Base-by-base conservation (phyloP, 2,113 vertebrate genomes). In the Tychaedon coryphoeus region DNA sequence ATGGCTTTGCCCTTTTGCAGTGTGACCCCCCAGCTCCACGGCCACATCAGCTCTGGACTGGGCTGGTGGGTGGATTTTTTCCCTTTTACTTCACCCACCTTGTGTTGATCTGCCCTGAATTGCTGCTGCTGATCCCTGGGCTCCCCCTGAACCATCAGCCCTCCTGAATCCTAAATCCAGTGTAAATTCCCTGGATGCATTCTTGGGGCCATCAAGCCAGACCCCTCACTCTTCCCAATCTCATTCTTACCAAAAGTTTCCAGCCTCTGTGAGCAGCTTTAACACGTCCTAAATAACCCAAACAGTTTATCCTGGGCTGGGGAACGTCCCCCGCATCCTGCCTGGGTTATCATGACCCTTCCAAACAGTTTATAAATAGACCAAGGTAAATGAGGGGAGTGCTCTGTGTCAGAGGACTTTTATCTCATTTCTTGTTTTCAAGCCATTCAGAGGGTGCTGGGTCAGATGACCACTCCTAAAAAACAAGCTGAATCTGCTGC, bases 331-430 rank as follows among this genome's bases (percentile, higher is more conserved):
- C 42, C 51, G 60, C 92, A 72, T 95, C 96, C 95, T 95, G 94
- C 94, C 88, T 48, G 83, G 56, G 50, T 81, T 72, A 67, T 51
- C 24, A 0, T 77, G 80, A 67, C 61, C 76, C 91, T 88, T 95
- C 73, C 82, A 96, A 95, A 97, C 95, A 96, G 75, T 95, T 91
- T 96, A 95, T 95, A 93, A 88, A 94, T 87, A 95, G 83, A 34
- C 43, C 79, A 87, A 96, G 93, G 92, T 90, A 50, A 75, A 69
- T 0, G 58, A 38, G 24, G 51, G 20, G 3, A 51, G 14, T 0
- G 5, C 70, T 67, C 31, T 26, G 29, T 12, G 3, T 3, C 25
- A 4, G 1, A 53, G 67, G 13, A 25, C 7, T 76, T 66, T 43
- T 51, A 47, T 43, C 78, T 60, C 3, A 23, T 72, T 82, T 33